Evolutionary conservation across 2,797 vertebrate genomes (phyloP), one percentile per base, ranked within the genome.

Genomic region (Basileuterus tristriatus): DNA sequence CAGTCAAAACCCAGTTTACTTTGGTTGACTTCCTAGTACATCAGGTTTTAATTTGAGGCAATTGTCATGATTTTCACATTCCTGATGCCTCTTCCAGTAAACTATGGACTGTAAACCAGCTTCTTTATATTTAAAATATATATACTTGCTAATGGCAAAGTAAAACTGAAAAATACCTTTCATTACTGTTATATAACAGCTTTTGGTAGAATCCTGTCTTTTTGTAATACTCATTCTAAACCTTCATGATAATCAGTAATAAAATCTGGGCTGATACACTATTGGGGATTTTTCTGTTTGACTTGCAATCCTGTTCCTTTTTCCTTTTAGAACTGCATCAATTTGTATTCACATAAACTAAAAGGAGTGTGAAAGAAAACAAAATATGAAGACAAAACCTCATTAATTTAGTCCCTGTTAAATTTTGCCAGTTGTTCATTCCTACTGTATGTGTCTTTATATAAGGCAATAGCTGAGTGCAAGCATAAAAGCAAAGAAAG

Each of bases 11-110:
- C 16, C 46, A 14, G 10, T 62, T 62, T 70, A 9, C 18, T 3
- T 62, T 52, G 15, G 6, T 21, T 70, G 36, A 41, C 15, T 41
- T 71, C 32, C 11, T 55, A 21, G 37, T 53, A 71, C 71, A 52
- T 46, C 8, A 10, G 6, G 12, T 49, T 86, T 76, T 56, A 8
- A 8, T 84, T 92, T 71, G 37, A 27, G 77, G 53, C 30, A 65
- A 30, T 94, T 95, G 32, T 75, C 71, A 81, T 83, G 72, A 65
- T 75, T 95, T 86, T 86, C 49, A 84, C 55, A 68, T 64, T 90
- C 39, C 52, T 39, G 41, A 60, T 70, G 37, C 43, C 15, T 59
- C 26, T 79, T 82, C 26, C 18, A 41, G 22, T n/a, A 64, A n/a
- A 6, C 27, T 74, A 3, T 62, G 15, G 4, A 23, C 36, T 34